Evolutionary conservation across 2,888 invertebrate species (phyloP).

Genomic region (Micoletzkya japonica): DNA sequence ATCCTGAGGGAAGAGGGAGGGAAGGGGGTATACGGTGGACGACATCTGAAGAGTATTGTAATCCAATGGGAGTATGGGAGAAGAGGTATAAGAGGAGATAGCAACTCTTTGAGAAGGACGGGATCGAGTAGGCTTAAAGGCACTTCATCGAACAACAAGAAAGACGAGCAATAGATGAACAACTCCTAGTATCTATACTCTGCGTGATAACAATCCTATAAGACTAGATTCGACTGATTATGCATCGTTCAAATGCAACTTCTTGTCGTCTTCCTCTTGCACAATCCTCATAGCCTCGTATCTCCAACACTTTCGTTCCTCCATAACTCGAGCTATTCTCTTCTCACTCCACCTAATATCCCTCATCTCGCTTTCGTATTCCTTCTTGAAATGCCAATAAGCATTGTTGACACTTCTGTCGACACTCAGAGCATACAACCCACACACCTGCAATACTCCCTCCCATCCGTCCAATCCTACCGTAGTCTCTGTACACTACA

Average conservation of each 20-base stretch:
- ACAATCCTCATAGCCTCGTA: slow-evolving; percentile 41
- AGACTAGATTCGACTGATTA: background rate
- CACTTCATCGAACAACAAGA: background rate
- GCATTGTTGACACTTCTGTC: slow-evolving; percentile 46
- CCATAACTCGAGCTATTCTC: background rate
- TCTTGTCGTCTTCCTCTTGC: slow-evolving; percentile 39
- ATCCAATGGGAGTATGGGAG: background rate
- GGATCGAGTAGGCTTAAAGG: background rate
- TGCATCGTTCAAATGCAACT: slow-evolving; percentile 34
- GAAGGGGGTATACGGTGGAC: slow-evolving; percentile 11
- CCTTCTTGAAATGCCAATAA: slow-evolving; percentile 40
- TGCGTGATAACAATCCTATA: background rate
- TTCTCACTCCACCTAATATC: slow-evolving; percentile 13
- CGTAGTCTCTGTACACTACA: no score
- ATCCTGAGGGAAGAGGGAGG: slow-evolving; percentile 9
- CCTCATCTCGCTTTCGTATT: slow-evolving; percentile 7
- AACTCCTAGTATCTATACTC: background rate
- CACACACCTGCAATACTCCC: slow-evolving; percentile 16
- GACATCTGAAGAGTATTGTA: background rate
- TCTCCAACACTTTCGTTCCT: slow-evolving; percentile 41
- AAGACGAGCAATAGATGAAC: background rate
- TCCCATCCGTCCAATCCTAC: background rate
- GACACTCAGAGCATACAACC: slow-evolving; percentile 42
- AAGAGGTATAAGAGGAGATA: background rate
- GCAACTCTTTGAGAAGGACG: background rate